Conservation (phyloP, 2,888 invertebrate species). For the Macaria notata region DNA sequence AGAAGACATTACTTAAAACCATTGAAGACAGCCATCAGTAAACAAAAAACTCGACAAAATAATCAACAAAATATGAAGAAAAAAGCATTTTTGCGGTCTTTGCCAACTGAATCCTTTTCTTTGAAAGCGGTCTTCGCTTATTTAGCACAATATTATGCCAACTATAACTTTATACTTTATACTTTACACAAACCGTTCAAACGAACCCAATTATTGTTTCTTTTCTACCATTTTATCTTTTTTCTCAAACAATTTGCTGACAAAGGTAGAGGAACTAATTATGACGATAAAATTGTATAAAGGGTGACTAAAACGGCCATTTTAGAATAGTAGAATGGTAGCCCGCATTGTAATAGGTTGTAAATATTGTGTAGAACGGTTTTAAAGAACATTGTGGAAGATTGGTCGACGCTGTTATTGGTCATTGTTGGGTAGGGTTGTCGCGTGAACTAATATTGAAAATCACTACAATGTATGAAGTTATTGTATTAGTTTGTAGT, state of each 20-base stretch:
- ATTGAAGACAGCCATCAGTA: no score
- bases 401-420: slow-evolving; percentile 60
- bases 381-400: slow-evolving; percentile 54
- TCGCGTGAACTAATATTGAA: slow-evolving; percentile 3
- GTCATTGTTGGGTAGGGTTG: slow-evolving; percentile 56
- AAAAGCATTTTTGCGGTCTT: no score
- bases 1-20: no score
- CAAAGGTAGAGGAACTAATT: slow-evolving; percentile 62
- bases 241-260: slow-evolving; percentile 28
- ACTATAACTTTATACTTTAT: no score
- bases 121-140: slow-evolving; percentile 2
- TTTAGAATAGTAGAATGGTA: slow-evolving; percentile 39
- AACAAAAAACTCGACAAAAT: no score
- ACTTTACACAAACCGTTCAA: slow-evolving; percentile 26
- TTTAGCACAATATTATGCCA: slow-evolving; percentile 22
- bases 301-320: slow-evolving; percentile 34
- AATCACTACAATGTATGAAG: no score
- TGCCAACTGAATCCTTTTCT: neutral
- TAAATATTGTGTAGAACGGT: slow-evolving; percentile 50
- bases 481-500: no score
- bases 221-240: slow-evolving; percentile 7
- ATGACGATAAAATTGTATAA: slow-evolving; percentile 42
- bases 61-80: no score
- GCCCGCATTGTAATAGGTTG: slow-evolving; percentile 54
- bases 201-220: slow-evolving; percentile 34